Base-by-base conservation (phyloP, 2,888 invertebrate genomes). In the Pachliopta kotzebuea region DNA sequence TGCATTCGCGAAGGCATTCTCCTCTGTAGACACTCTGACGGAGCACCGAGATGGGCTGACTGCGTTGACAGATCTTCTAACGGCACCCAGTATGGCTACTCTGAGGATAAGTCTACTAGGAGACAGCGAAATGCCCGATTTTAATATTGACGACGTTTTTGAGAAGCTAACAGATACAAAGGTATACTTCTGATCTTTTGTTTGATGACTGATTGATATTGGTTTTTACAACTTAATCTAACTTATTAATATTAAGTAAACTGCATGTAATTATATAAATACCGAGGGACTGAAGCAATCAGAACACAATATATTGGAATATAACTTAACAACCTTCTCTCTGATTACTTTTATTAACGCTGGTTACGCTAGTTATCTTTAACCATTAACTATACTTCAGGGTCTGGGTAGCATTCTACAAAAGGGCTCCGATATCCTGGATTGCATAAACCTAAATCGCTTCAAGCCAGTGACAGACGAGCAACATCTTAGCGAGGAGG, bases 381-480 rank as follows among this genome's bases (percentile, higher is more conserved):
- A 42, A 20, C 49, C 20, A 20, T 49, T 20, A 49, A 49, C 52
- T 55, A 21, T 57, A 31, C 4, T 68, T 7, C 74, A 92, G 76
- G 80, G 83, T 9, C 78, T 93, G 1, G 89, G 92, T 52, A 84
- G 85, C n/a, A 82, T 94, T 57, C 71, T 94, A 0, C 81, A 80
- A 8, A 93, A 93, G 67, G 81, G 93, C 0, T 93, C 94, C 0
- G 86, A 93, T 58, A 80, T 95, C n/a, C 83, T 95, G 57, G 93
- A 90, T 69, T 95, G 95, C 76, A 85, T 95, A 68, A 92, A 93
- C 57, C 80, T 94, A 68, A 84, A 95, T 84, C 92, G 95, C 18
- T 93, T 94, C 76, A 78, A 85, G 56, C 81, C 93, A 0, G 87
- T 92, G 29, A 73, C 84, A 0, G 87, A 88, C 6, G 94, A 94